Evolutionary conservation across 53 echinoderm and acorn worm genomes (phyloP), one percentile per base, ranked within the genome.

Genomic region (Henricia sp.): DNA sequence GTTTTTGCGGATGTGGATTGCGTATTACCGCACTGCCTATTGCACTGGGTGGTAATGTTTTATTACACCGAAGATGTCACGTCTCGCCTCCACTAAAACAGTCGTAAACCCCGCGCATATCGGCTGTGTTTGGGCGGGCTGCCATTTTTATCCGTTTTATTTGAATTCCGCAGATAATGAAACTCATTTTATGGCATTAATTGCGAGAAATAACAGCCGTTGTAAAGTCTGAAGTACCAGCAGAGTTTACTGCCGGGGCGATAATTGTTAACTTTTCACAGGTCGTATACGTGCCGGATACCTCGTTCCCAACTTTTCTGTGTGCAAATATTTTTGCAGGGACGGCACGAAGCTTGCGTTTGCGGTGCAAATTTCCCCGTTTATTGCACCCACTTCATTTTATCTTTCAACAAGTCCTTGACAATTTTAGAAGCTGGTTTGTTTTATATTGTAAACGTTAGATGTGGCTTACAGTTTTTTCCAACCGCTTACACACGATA

Each of bases 101-200:
- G 63, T 34, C 64, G 34, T 80, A 80, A 80, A 80, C 62, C 29
- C 40, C 4, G 20, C n/a, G n/a, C n/a, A n/a, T n/a, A n/a, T n/a
- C n/a, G 12, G 3, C 48, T n/a, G 62, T 21, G 32, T 32, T 10
- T 48, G 42, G 48, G 21, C 50, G 17, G 35, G 64, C n/a, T n/a
- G 44, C 65, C n/a, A 64, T 64, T 46, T 46, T 19, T 80, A 63
- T 1, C 25, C 40, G 6, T 77, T 76, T 42, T 64, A 50, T 80
- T 80, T 32, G 80, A 80, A 80, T 80, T 80, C 65, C 80, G 4
- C 44, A 46, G 65, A 80, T 80, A 63, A 80, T 63, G 64, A 46
- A 57, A 42, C 12, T 34, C 11, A 14, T 39, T 77, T 57, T 80
- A 62, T 64, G 64, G 80, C 63, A 30, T 46, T 62, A 80, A 80